Evolutionary conservation across 2,113 vertebrate species (phyloP).

Genomic region (Zootoca vivipara): DNA sequence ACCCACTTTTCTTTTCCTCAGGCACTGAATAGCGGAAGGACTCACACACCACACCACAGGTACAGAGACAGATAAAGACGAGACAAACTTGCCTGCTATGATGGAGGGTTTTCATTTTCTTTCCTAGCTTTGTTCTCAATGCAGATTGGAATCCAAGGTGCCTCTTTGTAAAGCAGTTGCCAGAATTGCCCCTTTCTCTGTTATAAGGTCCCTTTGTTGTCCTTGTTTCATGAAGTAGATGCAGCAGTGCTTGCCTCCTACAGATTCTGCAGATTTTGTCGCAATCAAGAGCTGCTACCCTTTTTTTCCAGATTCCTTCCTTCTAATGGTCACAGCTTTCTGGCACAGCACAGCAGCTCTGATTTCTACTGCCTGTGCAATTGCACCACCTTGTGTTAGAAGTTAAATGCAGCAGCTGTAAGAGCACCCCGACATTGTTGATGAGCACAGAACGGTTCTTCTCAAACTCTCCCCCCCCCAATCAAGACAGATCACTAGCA

Average conservation of each 20-base stretch:
- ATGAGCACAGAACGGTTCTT: not conserved
- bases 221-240: not conserved
- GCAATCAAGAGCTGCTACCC: not conserved
- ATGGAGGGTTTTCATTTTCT: not conserved
- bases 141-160: not conserved
- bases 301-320: not conserved
- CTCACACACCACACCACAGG: conserved; percentile 8
- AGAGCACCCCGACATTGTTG: not conserved
- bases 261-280: not conserved
- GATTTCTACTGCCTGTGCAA: not conserved
- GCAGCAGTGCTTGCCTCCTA: no score
- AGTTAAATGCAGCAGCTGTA: not conserved
- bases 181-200: not conserved
- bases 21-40: conserved; percentile 73
- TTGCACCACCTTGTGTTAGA: not conserved
- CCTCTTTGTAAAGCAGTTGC: not conserved
- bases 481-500: no score
- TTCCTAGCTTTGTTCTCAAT: not conserved
- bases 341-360: not conserved
- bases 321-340: not conserved
- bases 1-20: conserved; percentile 75
- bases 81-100: conserved; percentile 57
- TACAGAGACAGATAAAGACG: conserved; percentile 36
- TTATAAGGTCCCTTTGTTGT: not conserved
- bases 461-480: no score